These are phyloP conservation scores for Brenthis daphne DNA, from an alignment of 2,888 invertebrate species.

Conservation along the genomic window DNA sequence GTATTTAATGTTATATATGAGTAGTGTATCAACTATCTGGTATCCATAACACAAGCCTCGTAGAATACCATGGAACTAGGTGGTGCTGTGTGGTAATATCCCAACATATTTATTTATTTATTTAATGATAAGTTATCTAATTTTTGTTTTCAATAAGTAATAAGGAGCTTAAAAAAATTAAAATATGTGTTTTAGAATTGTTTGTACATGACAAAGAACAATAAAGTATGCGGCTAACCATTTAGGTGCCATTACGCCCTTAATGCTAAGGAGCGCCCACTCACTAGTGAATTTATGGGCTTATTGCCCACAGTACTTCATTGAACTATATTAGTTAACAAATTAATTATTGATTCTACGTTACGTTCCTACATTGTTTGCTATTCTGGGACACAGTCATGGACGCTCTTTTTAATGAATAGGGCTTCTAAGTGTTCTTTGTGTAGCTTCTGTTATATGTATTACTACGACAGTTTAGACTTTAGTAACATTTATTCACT, in stretches of 20 bases:
- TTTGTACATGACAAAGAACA: background rate
- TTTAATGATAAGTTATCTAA: too few relatives aligned
- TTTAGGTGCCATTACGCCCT: background rate
- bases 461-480: too few relatives aligned
- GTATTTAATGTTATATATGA: too few relatives aligned
- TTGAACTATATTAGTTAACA: slow-evolving; percentile 19
- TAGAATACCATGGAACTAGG: too few relatives aligned
- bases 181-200: background rate
- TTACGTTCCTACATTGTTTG: background rate
- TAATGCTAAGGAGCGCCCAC: slow-evolving; percentile 21
- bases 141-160: too few relatives aligned
- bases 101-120: too few relatives aligned
- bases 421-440: background rate
- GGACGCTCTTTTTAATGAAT: background rate
- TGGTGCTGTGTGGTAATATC: too few relatives aligned
- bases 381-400: slow-evolving; percentile 11
- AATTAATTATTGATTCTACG: slow-evolving; percentile 22
- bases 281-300: slow-evolving; percentile 22
- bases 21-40: too few relatives aligned
- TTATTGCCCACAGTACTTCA: slow-evolving; percentile 22
- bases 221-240: background rate
- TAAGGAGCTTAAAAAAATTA: too few relatives aligned
- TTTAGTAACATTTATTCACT: too few relatives aligned
- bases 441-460: too few relatives aligned
- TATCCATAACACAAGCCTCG: too few relatives aligned